These are phyloP conservation scores for Neomorphus geoffroyi DNA, from an alignment of 2,797 vertebrate species.

Conservation along the genomic window DNA sequence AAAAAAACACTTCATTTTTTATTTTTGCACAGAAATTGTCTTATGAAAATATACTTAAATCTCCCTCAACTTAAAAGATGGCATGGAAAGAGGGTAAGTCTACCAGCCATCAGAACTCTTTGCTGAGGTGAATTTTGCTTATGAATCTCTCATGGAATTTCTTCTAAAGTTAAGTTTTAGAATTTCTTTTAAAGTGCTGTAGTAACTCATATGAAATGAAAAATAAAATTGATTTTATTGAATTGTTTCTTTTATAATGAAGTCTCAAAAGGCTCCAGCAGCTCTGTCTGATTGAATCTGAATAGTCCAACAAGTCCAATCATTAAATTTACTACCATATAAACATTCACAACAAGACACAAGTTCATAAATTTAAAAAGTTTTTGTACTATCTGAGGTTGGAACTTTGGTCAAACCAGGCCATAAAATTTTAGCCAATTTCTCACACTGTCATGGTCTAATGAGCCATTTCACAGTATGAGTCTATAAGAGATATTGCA, in stretches of 20 bases:
- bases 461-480: not conserved
- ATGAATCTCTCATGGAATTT: not conserved
- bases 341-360: not conserved
- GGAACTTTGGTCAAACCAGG: not conserved
- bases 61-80: not conserved
- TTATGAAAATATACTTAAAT: not conserved
- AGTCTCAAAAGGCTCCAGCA: not conserved
- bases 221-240: not conserved
- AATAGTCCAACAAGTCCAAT: not conserved
- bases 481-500: not conserved
- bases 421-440: not conserved
- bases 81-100: fast-evolving
- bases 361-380: not conserved
- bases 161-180: not conserved
- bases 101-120: not conserved
- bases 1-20: not conserved
- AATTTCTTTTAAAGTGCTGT: not conserved
- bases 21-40: not conserved
- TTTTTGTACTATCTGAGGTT: not conserved
- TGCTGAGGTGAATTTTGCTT: not conserved
- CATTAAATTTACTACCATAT: not conserved
- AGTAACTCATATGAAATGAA: not conserved
- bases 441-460: not conserved
- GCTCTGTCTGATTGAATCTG: not conserved
- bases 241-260: not conserved